Conservation (phyloP, 2,113 vertebrate genomes). For the Indicator indicator region DNA sequence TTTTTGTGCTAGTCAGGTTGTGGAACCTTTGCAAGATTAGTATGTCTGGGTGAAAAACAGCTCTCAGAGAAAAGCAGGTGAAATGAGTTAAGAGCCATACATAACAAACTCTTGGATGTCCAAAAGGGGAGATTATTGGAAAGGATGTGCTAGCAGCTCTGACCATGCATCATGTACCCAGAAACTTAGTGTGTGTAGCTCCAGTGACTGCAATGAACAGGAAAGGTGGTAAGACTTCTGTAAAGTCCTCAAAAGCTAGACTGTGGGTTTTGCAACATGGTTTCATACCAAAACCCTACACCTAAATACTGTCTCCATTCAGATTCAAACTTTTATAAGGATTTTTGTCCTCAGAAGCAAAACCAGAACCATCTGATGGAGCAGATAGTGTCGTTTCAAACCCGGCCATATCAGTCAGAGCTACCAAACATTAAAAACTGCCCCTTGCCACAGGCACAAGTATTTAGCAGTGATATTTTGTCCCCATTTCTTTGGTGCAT, state of each 20-base stretch:
- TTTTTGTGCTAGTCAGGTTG: background rate
- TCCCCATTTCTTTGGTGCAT: fast-evolving
- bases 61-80: too few relatives aligned
- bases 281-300: background rate
- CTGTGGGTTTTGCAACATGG: background rate
- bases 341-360: background rate
- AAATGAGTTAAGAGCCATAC: too few relatives aligned
- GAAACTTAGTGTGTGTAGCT: too few relatives aligned
- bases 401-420: background rate
- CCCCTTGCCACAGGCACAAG: background rate
- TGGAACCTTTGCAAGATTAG: too few relatives aligned
- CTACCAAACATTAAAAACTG: background rate
- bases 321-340: background rate
- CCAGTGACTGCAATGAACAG: too few relatives aligned
- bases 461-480: background rate
- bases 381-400: background rate
- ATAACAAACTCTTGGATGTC: too few relatives aligned
- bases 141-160: too few relatives aligned
- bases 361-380: background rate
- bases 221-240: background rate
- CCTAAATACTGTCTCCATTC: background rate
- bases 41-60: too few relatives aligned
- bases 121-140: too few relatives aligned
- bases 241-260: background rate
- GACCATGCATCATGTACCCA: too few relatives aligned